Evolutionary conservation across 2,113 vertebrate genomes (phyloP).

Genomic region (Chaetops frenatus): DNA sequence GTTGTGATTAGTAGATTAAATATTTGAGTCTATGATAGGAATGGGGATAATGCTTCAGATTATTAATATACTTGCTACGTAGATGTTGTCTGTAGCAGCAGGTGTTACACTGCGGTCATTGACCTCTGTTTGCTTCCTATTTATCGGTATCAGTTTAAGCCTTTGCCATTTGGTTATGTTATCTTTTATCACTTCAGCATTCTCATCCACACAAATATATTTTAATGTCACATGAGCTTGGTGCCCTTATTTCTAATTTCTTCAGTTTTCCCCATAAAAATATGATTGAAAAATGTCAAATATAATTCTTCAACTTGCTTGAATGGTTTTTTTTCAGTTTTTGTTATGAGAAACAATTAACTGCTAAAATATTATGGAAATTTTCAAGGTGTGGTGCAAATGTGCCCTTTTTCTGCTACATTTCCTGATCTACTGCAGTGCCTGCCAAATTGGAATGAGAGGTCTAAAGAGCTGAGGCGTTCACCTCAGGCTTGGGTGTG

Average conservation of each 20-base stretch:
- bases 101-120: neutral
- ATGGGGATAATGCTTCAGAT: neutral
- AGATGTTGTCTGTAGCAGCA: neutral
- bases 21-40: neutral
- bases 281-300: neutral
- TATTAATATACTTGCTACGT: neutral
- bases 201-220: neutral
- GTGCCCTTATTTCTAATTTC: neutral
- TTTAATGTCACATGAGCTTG: neutral
- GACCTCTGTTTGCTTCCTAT: neutral
- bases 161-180: neutral
- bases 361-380: neutral
- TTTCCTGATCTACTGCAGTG: neutral
- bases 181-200: neutral
- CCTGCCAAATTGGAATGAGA: neutral
- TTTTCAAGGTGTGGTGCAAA: neutral
- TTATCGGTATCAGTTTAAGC: neutral
- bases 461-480: neutral
- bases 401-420: neutral
- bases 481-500: neutral
- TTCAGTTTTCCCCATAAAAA: neutral
- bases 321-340: neutral
- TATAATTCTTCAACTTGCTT: neutral
- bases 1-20: neutral
- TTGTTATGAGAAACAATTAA: neutral